A percentile compares a stretch with the other conserved stretches of the same genome.
Conservation (phyloP, 2,797 vertebrate species). For the Poecilia gillii region DNA sequence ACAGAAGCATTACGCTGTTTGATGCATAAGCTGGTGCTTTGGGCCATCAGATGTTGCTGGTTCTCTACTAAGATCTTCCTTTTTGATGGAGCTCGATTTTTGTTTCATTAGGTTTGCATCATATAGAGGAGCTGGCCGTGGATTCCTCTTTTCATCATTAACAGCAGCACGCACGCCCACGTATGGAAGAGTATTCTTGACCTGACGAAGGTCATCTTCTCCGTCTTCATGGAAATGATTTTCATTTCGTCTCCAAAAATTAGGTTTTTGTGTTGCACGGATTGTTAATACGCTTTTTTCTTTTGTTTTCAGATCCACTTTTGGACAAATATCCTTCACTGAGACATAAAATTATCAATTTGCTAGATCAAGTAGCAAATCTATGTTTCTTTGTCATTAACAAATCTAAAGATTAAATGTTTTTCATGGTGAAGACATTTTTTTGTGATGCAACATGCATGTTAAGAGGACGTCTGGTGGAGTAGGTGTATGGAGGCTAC, state of each 20-base stretch:
- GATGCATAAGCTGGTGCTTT: constrained; percentile 7
- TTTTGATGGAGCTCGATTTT: constrained; percentile 1
- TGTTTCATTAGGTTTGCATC: constrained; percentile 19
- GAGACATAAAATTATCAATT: neutral
- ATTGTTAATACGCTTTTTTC: neutral
- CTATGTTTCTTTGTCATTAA: neutral
- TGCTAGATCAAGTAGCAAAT: neutral
- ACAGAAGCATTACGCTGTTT: neutral
- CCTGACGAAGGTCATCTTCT: constrained; percentile 10
- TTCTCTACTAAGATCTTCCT: neutral
- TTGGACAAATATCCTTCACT: neutral
- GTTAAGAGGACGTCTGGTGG: neutral
- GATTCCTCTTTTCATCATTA: constrained; percentile 20
- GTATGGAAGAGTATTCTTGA: neutral
- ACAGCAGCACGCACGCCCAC: neutral
- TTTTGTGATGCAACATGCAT: neutral
- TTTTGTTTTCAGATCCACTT: neutral
- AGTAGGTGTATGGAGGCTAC: neutral
- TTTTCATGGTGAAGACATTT: neutral
- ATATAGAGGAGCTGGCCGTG: neutral
- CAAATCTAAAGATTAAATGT: neutral
- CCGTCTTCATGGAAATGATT: constrained; percentile 5
- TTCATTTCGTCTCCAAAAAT: neutral
- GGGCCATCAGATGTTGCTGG: constrained; percentile 8
- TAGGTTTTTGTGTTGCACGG: neutral